phyloP scores from a whole-genome alignment of 2,888 invertebrate species.

The Yponomeuta plumbellus region DNA sequence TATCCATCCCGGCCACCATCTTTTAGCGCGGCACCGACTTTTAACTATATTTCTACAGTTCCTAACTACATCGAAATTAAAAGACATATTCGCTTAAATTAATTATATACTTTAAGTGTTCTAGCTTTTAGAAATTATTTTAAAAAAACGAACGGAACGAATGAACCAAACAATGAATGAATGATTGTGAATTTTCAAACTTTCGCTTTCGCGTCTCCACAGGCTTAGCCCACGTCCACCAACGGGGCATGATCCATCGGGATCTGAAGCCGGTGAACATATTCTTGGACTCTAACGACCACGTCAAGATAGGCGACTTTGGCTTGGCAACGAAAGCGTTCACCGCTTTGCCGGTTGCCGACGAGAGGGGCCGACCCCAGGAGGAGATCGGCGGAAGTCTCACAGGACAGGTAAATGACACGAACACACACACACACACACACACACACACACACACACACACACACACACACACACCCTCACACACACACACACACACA shows the following conservation, averaged over 20 bases:
- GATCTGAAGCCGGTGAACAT: conserved; percentile 94
- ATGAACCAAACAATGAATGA: too few species aligned
- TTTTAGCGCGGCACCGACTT: too few species aligned
- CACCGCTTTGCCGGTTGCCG: conserved; percentile 67
- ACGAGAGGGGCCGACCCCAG: conserved; percentile 47
- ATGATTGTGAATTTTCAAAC: not conserved
- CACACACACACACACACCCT: too few species aligned
- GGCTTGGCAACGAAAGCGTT: conserved; percentile 91
- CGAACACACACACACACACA: not conserved
- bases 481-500: too few species aligned
- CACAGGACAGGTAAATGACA: conserved; percentile 47
- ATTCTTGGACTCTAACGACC: conserved; percentile 95
- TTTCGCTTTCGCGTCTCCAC: not conserved
- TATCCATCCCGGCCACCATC: too few species aligned
- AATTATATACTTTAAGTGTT: too few species aligned
- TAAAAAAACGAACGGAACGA: too few species aligned
- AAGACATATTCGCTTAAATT: too few species aligned
- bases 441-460: too few species aligned
- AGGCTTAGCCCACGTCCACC: conserved; percentile 91
- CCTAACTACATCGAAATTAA: too few species aligned
- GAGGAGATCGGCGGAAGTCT: conserved; percentile 62
- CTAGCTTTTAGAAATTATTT: too few species aligned
- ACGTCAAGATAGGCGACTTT: conserved; percentile 98
- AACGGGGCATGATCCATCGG: conserved; percentile 91
- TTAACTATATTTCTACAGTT: too few species aligned